Evolutionary conservation across 2,113 vertebrate genomes (phyloP).

Genomic region (Heloderma charlesbogerti): DNA sequence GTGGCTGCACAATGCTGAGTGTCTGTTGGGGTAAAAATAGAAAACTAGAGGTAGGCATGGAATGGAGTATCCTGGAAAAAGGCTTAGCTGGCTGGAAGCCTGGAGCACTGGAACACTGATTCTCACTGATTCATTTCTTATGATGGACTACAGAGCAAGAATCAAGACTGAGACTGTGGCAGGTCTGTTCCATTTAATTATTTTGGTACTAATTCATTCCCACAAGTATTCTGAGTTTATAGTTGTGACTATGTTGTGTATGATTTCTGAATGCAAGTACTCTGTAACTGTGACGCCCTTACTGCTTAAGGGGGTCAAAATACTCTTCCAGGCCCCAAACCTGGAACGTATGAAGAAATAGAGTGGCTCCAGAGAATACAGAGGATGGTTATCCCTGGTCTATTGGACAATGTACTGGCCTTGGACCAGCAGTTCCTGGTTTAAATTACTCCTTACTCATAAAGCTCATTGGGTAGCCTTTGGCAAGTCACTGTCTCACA

Average conservation of each 20-base stretch:
- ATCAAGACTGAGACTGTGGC: background rate
- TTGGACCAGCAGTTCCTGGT: background rate
- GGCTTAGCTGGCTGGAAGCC: no score
- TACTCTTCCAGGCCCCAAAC: background rate
- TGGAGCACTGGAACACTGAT: background rate
- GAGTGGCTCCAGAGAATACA: background rate
- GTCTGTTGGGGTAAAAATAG: no score
- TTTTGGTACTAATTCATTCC: background rate
- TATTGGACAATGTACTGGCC: background rate
- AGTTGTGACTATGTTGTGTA: no score
- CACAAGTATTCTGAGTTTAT: background rate
- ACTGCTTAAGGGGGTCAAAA: background rate
- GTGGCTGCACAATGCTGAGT: no score
- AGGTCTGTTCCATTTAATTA: background rate
- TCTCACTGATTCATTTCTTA: background rate
- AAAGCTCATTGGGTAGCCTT: background rate
- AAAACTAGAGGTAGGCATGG: no score
- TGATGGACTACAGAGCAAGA: background rate
- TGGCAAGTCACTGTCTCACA: no score
- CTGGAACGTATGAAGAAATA: background rate
- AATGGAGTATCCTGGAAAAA: no score
- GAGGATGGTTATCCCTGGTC: background rate
- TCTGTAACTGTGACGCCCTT: background rate
- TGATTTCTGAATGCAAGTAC: background rate
- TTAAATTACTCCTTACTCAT: background rate